These are phyloP conservation scores for Phyllopteryx taeniolatus DNA, from an alignment of 2,113 vertebrate genomes.

Conservation along the genomic window DNA sequence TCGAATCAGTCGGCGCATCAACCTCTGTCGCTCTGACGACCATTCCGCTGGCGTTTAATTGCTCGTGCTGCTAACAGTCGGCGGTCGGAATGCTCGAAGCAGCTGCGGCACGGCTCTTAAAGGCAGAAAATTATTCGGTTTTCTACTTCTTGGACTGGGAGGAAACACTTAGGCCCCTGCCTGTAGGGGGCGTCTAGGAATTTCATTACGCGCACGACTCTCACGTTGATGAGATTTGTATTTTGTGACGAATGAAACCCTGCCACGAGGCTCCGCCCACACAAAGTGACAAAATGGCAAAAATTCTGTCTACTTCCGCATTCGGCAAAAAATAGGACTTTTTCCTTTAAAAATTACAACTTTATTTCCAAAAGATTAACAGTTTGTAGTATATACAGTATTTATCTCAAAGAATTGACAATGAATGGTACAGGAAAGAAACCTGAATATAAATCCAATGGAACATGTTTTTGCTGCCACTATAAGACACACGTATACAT, in stretches of 20 bases:
- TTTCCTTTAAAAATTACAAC: no score
- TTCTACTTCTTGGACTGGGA: neutral
- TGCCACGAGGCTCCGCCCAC: neutral
- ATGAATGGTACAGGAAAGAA: neutral
- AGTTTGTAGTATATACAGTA: neutral
- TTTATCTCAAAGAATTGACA: neutral
- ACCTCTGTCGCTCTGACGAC: conserved; percentile 31
- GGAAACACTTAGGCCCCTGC: neutral
- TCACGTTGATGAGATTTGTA: neutral
- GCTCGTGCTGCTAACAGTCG: conserved; percentile 53
- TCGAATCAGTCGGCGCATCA: conserved; percentile 12
- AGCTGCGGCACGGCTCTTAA: conserved; percentile 12
- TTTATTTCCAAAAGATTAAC: no score
- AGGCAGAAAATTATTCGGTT: conserved; percentile 2
- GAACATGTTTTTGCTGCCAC: neutral
- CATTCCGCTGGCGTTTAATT: conserved; percentile 45
- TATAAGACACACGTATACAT: neutral
- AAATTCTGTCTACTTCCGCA: neutral
- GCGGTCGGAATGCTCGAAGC: conserved; percentile 33
- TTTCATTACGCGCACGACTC: neutral
- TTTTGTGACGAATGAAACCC: neutral
- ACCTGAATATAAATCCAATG: neutral
- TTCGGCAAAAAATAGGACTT: no score
- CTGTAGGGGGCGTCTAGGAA: neutral
- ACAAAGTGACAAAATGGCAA: neutral